These are phyloP conservation scores for Muscidifurax raptorellus DNA, from an alignment of 1,140 invertebrate species.

Conservation along the genomic window DNA sequence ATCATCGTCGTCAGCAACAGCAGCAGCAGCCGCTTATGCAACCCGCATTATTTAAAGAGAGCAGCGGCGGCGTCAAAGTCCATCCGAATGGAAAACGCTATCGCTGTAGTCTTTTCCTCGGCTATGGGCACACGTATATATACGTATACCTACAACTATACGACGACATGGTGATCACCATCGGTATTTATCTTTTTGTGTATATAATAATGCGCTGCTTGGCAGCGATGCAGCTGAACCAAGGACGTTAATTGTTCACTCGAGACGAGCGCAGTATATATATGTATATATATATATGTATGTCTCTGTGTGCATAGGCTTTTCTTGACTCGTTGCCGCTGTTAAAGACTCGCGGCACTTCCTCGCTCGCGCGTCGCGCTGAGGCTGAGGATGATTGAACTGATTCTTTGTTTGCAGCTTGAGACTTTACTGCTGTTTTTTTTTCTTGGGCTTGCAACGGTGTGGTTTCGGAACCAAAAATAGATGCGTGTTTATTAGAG, in stretches of 20 bases:
- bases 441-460: neutral
- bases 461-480: neutral
- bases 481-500: neutral
- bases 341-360: neutral
- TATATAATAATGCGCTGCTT: neutral
- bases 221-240: neutral
- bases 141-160: neutral
- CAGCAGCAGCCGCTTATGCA: neutral
- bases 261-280: neutral
- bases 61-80: neutral
- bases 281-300: too few relatives aligned
- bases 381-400: neutral
- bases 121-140: neutral
- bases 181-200: neutral
- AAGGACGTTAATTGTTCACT: conserved; percentile 16
- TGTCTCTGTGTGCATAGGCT: neutral
- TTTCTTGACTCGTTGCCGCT: neutral
- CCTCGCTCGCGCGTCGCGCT: neutral
- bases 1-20: neutral
- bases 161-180: neutral
- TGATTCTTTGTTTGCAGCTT: neutral
- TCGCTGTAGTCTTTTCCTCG: neutral
- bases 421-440: neutral
- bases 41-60: conserved; percentile 38
- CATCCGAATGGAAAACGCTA: conserved; percentile 8